Base-by-base conservation (phyloP, 2,113 vertebrate genomes). In the mouse (Mus musculus) region DNA sequence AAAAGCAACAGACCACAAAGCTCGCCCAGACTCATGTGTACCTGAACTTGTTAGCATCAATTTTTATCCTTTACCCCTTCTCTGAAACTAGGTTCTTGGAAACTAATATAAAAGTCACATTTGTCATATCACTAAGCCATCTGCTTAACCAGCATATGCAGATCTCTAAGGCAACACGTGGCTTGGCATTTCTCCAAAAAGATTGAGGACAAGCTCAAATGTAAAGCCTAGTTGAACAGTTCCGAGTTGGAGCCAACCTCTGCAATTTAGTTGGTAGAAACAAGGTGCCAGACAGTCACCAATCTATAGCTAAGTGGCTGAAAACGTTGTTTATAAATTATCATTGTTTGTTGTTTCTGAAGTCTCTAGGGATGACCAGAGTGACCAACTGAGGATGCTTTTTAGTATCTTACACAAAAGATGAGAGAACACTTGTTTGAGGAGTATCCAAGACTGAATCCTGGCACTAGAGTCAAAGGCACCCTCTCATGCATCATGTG, bases 241-340 rank as follows among this genome's bases (percentile, higher is more conserved):
- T 24, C 36, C 85, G 49, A 88, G 30, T 52, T 56, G 33, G n/a
- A 65, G 36, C 49, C 54, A 30, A 92, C 90, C 59, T 84, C 61
- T 3, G 30, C 4, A 75, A 85, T 72, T 88, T 86, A 72, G 9
- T 36, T 85, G 30, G 52, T 36, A 95, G 84, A 87, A 90, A 90
- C 28, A 9, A 88, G 22, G 39, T 75, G 71, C 69, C 30, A 69
- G 85, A 56, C 12, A n/a, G 49, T 46, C 4, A 78, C 3, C 33
- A n/a, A 24, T 84, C 5, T 78, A 89, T 4, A 80, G 72, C 19
- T 30, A 87, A 90, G 26, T 14, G 80, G 71, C 5, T 81, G 26
- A 88, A 92, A 89, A 73, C 12, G 17, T 7, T 89, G 13, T 19
- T 84, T 94, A 90, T 52, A 81, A 95, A 96, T 67, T 36, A 46